Evolutionary conservation across 1,140 invertebrate species (phyloP).

Genomic region (Drosophila sulfurigaster): DNA sequence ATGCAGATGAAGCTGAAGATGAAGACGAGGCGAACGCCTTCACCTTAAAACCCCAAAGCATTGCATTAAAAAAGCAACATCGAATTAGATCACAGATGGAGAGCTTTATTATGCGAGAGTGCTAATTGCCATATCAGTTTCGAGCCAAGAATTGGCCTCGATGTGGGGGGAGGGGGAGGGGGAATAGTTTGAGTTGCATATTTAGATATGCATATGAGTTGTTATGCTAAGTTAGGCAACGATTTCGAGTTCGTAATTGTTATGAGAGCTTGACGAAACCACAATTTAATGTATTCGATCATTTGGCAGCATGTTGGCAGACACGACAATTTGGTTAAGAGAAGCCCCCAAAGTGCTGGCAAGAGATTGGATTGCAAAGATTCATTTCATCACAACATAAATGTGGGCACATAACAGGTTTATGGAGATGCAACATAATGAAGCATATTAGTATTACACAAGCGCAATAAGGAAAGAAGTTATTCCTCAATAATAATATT

Average conservation of each 20-base stretch:
- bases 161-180: conserved; percentile 15
- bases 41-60: conserved; percentile 12
- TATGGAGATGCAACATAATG: neutral
- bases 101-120: conserved; percentile 17
- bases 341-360: conserved; percentile 34
- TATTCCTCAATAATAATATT: neutral
- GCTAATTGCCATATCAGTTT: conserved; percentile 65
- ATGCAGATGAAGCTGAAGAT: conserved; percentile 2
- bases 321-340: conserved; percentile 24
- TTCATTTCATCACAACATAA: neutral
- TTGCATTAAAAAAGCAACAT: neutral
- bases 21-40: neutral
- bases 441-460: too few species aligned
- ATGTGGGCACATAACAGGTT: neutral
- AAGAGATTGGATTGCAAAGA: neutral
- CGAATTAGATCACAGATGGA: conserved; percentile 1
- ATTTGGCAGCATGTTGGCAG: neutral
- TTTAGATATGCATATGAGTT: conserved; percentile 50
- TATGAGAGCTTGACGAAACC: conserved; percentile 34
- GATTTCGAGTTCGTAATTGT: conserved; percentile 21
- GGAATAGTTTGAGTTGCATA: conserved; percentile 20
- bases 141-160: conserved; percentile 37
- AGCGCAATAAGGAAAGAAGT: neutral
- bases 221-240: conserved; percentile 53
- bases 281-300: conserved; percentile 13